Percentiles rank a stretch among this genome's conserved stretches.
Evolutionary conservation across 2,113 vertebrate species (phyloP).

Genomic region (Halichoerus grypus): DNA sequence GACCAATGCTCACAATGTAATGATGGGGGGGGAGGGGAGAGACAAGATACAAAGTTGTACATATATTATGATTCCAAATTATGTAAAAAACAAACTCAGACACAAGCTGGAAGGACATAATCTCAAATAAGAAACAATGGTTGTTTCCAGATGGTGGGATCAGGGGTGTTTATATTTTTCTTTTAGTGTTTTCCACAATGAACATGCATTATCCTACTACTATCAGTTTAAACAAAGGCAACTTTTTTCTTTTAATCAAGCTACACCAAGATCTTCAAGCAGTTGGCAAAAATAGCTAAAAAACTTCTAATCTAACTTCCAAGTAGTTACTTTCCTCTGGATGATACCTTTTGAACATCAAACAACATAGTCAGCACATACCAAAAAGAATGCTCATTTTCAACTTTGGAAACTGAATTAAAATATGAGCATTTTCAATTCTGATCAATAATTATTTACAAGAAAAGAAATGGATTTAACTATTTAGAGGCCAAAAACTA

Average conservation of each 20-base stretch:
- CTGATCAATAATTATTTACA: conserved; percentile 41
- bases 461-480: conserved; percentile 39
- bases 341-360: conserved; percentile 18
- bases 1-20: conserved; percentile 9
- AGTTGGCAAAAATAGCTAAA: conserved; percentile 1
- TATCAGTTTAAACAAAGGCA: conserved; percentile 49
- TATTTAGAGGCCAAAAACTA: conserved; percentile 55
- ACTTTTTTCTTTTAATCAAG: conserved; percentile 58
- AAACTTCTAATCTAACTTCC: conserved; percentile 21
- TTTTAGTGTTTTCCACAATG: conserved; percentile 56
- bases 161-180: not conserved
- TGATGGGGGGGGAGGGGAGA: not conserved
- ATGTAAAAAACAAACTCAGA: conserved; percentile 54
- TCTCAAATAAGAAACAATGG: conserved; percentile 47
- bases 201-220: conserved; percentile 12
- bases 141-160: conserved; percentile 45
- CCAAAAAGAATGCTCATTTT: conserved; percentile 54
- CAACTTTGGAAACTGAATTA: conserved; percentile 47
- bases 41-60: not conserved
- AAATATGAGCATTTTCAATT: conserved; percentile 53
- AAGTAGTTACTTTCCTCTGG: conserved; percentile 18
- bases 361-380: conserved; percentile 25
- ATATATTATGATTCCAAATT: not conserved
- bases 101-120: conserved; percentile 5
- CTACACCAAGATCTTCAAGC: not conserved